These are phyloP conservation scores for Rhinopomastus cyanomelas DNA, from an alignment of 2,113 vertebrate genomes.

Conservation along the genomic window DNA sequence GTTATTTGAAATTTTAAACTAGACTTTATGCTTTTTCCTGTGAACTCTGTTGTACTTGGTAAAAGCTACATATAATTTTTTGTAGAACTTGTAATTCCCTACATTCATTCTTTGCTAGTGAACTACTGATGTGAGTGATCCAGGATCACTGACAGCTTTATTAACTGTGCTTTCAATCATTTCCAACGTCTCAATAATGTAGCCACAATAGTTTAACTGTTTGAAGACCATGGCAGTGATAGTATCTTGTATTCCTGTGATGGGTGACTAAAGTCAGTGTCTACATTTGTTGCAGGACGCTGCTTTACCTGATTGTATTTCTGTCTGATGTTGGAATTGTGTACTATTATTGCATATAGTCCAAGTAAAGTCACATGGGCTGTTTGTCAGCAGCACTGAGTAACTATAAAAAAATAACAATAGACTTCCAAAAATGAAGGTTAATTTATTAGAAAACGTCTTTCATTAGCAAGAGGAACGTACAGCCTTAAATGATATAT, in stretches of 20 bases:
- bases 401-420: neutral
- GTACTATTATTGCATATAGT: neutral
- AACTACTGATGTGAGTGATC: neutral
- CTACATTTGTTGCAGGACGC: neutral
- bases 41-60: neutral
- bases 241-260: neutral
- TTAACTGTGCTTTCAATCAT: rapidly evolving
- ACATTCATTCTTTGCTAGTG: neutral
- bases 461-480: neutral
- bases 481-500: neutral
- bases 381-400: neutral
- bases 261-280: neutral
- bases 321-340: neutral
- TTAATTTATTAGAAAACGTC: neutral
- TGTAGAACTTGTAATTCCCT: neutral
- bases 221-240: neutral
- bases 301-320: neutral
- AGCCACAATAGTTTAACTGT: neutral
- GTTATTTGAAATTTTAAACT: neutral
- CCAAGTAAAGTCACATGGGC: neutral
- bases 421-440: neutral
- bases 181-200: neutral
- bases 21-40: neutral
- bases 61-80: neutral
- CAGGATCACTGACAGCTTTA: neutral